Base-by-base conservation (phyloP, 2,113 vertebrate species). In the Barnardius zonarius region DNA sequence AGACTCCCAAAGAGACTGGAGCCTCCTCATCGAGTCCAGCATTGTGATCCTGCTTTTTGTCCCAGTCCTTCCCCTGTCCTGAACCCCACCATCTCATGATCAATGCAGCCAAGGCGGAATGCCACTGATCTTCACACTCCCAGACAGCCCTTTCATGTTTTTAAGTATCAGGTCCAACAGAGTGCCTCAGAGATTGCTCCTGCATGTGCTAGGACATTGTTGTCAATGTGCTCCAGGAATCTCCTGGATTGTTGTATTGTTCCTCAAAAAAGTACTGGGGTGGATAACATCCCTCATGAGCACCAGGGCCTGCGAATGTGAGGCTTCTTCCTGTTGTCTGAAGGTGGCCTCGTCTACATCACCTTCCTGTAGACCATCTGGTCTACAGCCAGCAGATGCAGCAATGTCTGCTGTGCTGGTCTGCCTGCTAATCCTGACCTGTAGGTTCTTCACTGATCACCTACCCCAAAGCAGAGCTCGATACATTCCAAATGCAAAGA, bases 281-380 rank as follows among this genome's bases (percentile, higher is more conserved):
- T 41, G 19, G 28, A 44, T 35, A 43, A 13, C 0, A 0, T 46
- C 33, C 31, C 41, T 72, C 1, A 0, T 37, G 57, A 80, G 28
- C 22, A 76, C 12, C 13, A 39, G 62, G 13, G 28, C 31, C 74
- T 74, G 37, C 19, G 37, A 63, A n/a, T 7, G 16, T 35, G 43
- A 31, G 20, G 17, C 7, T 54, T 31, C 10, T 35, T 78, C 24
- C 17, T 17, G 3, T 22, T 64, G 33, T 28, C 37, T 64, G 63
- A 49, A 54, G 62, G 13, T 59, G 10, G 20, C n/a, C 24, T 69
- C 52, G 31, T 27, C 61, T 84, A 14, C 25, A 20, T 83, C 28
- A 41, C 63, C 64, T 43, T 66, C 11, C 33, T 73, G 63, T 44
- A 67, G n/a, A 54, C 17, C 2, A 0, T 17, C 62, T 63, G 24